A percentile compares a stretch with the other conserved stretches of the same genome.
Conservation (phyloP, 1,140 invertebrate genomes). For the Stegodyphus dumicola region DNA sequence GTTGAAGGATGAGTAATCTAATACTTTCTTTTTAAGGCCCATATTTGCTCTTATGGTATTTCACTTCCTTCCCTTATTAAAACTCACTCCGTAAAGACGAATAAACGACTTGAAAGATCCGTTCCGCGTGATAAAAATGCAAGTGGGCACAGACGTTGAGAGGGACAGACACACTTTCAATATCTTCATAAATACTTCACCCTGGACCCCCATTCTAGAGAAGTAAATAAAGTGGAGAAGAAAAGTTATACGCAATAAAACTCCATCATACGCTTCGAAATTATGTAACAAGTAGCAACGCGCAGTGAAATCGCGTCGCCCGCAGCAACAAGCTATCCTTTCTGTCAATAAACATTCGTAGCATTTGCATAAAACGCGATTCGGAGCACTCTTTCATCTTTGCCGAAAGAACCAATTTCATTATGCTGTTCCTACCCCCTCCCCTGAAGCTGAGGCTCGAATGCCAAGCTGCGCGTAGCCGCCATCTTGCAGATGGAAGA, state of each 20-base stretch:
- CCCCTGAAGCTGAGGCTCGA: background rate
- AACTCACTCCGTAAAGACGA: background rate
- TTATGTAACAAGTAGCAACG: slow-evolving; percentile 28
- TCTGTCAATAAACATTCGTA: slow-evolving; percentile 39
- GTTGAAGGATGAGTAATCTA: too few relatives aligned
- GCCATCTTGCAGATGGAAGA: background rate
- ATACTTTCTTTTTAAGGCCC: too few relatives aligned
- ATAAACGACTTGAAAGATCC: too few relatives aligned
- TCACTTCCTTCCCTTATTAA: background rate
- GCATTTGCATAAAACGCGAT: slow-evolving; percentile 54
- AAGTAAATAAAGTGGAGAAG: slow-evolving; percentile 26
- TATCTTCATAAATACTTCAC: slow-evolving; percentile 39
- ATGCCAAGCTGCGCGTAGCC: background rate
- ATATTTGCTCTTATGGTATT: background rate
- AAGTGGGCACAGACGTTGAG: slow-evolving; percentile 18
- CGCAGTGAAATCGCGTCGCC: slow-evolving; percentile 9
- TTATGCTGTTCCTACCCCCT: background rate
- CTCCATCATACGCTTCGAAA: slow-evolving; percentile 4
- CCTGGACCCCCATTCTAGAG: background rate
- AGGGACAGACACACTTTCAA: slow-evolving; percentile 5
- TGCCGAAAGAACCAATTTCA: slow-evolving; percentile 52
- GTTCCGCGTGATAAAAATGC: slow-evolving; percentile 7
- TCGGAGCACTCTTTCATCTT: slow-evolving; percentile 30
- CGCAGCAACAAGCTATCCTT: slow-evolving; percentile 44
- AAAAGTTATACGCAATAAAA: slow-evolving; percentile 41